Evolutionary conservation across 2,797 vertebrate genomes (phyloP).

Genomic region (Rhincodon typus): DNA sequence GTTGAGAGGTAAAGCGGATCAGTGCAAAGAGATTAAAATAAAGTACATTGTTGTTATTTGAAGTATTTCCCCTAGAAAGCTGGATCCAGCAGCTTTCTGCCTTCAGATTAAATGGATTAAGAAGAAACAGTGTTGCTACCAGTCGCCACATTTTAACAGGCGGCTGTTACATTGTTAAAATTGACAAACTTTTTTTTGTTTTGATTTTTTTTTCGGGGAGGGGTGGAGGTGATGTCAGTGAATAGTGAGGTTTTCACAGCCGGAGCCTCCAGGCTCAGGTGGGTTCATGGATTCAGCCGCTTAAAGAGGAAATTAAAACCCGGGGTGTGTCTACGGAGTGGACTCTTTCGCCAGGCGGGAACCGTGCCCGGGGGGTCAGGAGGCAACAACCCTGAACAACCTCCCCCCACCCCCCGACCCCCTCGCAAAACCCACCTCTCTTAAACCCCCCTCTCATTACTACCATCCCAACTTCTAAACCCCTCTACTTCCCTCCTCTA

Average conservation of each 20-base stretch:
- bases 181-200: not conserved
- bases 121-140: not conserved
- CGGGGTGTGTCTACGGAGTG: too few species aligned
- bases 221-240: not conserved
- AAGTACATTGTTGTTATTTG: not conserved
- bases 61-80: not conserved
- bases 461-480: too few species aligned
- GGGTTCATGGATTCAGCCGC: not conserved
- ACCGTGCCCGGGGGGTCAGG: not conserved
- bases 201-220: not conserved
- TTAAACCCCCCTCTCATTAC: fast-evolving
- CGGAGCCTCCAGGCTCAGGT: not conserved
- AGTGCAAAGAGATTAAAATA: not conserved
- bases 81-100: not conserved
- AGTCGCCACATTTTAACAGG: not conserved
- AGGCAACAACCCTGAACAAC: not conserved
- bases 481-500: not conserved
- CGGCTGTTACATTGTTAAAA: not conserved
- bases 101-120: not conserved
- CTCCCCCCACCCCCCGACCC: too few species aligned
- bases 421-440: too few species aligned
- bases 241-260: not conserved
- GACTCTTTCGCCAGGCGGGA: too few species aligned
- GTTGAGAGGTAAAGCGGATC: not conserved
- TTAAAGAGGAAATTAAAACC: not conserved